phyloP scores from a whole-genome alignment of 2,888 invertebrate species.

The Scelioninae gen. 1 region DNA sequence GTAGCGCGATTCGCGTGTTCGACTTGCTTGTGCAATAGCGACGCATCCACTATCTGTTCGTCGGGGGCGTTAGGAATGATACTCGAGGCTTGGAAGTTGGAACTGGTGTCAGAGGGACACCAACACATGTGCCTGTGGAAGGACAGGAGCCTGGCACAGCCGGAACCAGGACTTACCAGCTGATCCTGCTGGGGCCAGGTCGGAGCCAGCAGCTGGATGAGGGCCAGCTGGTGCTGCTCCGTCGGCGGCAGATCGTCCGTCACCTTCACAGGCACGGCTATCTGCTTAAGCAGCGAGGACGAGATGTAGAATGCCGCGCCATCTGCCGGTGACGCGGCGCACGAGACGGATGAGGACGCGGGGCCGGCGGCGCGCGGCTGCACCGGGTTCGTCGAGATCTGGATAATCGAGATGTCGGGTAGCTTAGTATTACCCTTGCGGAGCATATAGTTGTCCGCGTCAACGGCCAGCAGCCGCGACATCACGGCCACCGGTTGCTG shows the following conservation, averaged over 20 bases:
- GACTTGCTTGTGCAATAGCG: neutral
- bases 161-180: slow-evolving; percentile 44
- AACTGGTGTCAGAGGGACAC: too few relatives aligned
- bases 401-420: slow-evolving; percentile 67
- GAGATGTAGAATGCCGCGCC: slow-evolving; percentile 62
- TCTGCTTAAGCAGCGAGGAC: slow-evolving; percentile 53
- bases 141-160: slow-evolving; percentile 81
- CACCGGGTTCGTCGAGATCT: too few relatives aligned
- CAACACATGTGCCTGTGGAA: slow-evolving; percentile 83
- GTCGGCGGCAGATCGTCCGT: slow-evolving; percentile 63
- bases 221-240: slow-evolving; percentile 64
- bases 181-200: too few relatives aligned
- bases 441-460: slow-evolving; percentile 83
- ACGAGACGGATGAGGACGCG: slow-evolving; percentile 35
- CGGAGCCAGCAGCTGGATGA: slow-evolving; percentile 66
- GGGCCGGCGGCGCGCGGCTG: slow-evolving; percentile 26
- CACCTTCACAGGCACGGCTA: slow-evolving; percentile 45
- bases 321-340: slow-evolving; percentile 48
- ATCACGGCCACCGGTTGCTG: slow-evolving; percentile 75
- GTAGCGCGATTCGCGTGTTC: too few relatives aligned
- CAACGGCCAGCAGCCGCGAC: slow-evolving; percentile 81
- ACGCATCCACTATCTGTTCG: slow-evolving; percentile 64
- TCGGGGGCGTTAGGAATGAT: too few relatives aligned
- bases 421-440: slow-evolving; percentile 74
- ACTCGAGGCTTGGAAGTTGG: too few relatives aligned